Evolutionary conservation across 2,888 invertebrate genomes (phyloP).

Genomic region (Scaptomyza reducta): DNA sequence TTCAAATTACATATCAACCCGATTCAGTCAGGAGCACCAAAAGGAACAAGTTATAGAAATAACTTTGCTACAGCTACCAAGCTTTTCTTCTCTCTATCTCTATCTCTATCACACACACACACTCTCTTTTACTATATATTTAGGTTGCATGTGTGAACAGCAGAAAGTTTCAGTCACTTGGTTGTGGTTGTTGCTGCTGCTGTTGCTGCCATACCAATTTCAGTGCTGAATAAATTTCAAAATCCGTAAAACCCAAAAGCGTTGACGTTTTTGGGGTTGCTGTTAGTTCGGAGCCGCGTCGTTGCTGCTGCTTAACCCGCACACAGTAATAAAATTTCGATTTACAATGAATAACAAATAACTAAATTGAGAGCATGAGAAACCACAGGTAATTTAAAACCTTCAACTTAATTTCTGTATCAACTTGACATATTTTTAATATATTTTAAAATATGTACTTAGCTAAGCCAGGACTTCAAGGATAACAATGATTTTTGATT

Average conservation of each 20-base stretch:
- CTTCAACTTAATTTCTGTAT: too few relatives aligned
- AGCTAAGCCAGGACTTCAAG: too few relatives aligned
- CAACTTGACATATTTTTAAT: too few relatives aligned
- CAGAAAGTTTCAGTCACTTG: conserved; percentile 55
- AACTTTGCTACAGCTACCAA: conserved; percentile 49
- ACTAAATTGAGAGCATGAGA: too few relatives aligned
- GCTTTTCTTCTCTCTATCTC: background rate
- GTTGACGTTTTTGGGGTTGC: conserved; percentile 61
- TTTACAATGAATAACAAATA: background rate
- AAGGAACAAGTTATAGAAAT: conserved; percentile 73
- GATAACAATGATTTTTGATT: too few relatives aligned
- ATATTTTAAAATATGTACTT: too few relatives aligned
- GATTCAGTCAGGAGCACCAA: conserved; percentile 64
- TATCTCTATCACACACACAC: background rate
- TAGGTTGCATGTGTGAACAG: conserved; percentile 21
- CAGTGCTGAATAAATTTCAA: conserved; percentile 72
- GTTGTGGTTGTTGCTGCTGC: conserved; percentile 32
- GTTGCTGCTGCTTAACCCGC: conserved; percentile 26
- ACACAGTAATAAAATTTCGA: background rate
- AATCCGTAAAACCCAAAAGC: conserved; percentile 73
- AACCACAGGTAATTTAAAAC: too few relatives aligned
- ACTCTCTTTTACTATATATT: conserved; percentile 2
- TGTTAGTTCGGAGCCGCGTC: conserved; percentile 30
- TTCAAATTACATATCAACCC: conserved; percentile 78
- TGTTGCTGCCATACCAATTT: conserved; percentile 57